Percentiles rank a stretch among this genome's conserved stretches.
Conservation (phyloP, 2,888 invertebrate genomes). For the Periphyllus acericola region DNA sequence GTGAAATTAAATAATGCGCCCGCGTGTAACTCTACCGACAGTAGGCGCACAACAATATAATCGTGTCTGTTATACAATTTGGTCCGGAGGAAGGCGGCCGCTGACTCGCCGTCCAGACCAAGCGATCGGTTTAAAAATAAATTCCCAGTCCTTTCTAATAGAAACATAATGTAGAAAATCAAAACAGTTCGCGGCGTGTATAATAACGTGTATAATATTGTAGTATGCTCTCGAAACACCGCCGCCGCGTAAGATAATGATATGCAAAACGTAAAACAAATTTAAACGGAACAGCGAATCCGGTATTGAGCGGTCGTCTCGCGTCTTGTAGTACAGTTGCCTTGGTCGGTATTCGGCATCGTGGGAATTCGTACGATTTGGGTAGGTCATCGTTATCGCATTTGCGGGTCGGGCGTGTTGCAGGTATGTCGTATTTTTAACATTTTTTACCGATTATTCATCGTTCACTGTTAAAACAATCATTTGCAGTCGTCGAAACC, state of each 20-base stretch:
- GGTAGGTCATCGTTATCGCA: constrained; percentile 12
- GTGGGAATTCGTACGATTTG: constrained; percentile 40
- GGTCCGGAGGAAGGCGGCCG: too few relatives aligned
- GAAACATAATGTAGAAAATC: neutral
- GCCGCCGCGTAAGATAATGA: neutral
- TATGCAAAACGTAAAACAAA: constrained; percentile 33
- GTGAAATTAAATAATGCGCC: neutral
- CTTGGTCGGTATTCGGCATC: constrained; percentile 6
- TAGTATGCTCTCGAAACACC: neutral
- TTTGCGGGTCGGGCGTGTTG: constrained; percentile 24
- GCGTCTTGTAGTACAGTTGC: too few relatives aligned
- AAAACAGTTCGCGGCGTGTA: too few relatives aligned
- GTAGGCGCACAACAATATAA: too few relatives aligned
- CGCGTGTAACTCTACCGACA: neutral
- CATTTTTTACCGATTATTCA: constrained; percentile 2
- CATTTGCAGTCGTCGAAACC: neutral
- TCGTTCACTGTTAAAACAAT: neutral
- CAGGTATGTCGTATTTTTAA: neutral
- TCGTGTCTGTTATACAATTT: too few relatives aligned
- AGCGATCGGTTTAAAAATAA: too few relatives aligned
- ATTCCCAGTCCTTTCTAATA: too few relatives aligned
- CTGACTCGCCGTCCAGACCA: too few relatives aligned
- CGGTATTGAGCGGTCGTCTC: constrained; percentile 30
- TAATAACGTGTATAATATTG: neutral
- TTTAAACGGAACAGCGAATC: constrained; percentile 16